Percentiles rank a stretch among this genome's conserved stretches.
These are phyloP conservation scores for Euglossa dilemma DNA, from an alignment of 1,140 invertebrate genomes.

Conservation along the genomic window DNA sequence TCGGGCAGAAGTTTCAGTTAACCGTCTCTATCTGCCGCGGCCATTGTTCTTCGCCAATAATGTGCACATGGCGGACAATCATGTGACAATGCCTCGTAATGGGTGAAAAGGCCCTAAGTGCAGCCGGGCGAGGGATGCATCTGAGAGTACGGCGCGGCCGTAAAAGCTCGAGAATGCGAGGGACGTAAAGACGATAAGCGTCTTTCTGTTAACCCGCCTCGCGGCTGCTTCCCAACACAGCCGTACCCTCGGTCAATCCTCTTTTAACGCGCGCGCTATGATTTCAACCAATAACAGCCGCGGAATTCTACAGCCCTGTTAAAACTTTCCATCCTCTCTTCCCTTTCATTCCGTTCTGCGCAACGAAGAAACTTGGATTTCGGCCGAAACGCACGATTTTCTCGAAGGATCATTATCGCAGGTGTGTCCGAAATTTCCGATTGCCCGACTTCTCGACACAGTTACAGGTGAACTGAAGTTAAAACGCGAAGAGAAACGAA, in stretches of 20 bases:
- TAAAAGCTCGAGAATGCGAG: slow-evolving; percentile 24
- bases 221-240: too few species aligned
- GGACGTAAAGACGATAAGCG: slow-evolving; percentile 42
- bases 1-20: slow-evolving; percentile 18
- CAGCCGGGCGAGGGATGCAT: slow-evolving; percentile 16
- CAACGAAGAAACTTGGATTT: background rate
- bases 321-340: too few species aligned
- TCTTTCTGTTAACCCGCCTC: slow-evolving; percentile 35
- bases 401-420: background rate
- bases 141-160: background rate
- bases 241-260: background rate
- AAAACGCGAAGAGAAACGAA: background rate
- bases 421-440: background rate
- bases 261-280: background rate
- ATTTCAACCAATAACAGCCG: slow-evolving; percentile 6
- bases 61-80: slow-evolving; percentile 27
- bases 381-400: background rate
- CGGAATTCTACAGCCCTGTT: background rate
- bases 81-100: slow-evolving; percentile 33
- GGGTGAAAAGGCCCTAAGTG: slow-evolving; percentile 33
- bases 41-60: slow-evolving; percentile 45
- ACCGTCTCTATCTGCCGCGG: slow-evolving; percentile 2
- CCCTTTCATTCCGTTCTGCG: too few species aligned
- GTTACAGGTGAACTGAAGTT: background rate
- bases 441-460: background rate